Evolutionary conservation across 2,888 invertebrate genomes (phyloP).

Genomic region (Xiphydria camelus): DNA sequence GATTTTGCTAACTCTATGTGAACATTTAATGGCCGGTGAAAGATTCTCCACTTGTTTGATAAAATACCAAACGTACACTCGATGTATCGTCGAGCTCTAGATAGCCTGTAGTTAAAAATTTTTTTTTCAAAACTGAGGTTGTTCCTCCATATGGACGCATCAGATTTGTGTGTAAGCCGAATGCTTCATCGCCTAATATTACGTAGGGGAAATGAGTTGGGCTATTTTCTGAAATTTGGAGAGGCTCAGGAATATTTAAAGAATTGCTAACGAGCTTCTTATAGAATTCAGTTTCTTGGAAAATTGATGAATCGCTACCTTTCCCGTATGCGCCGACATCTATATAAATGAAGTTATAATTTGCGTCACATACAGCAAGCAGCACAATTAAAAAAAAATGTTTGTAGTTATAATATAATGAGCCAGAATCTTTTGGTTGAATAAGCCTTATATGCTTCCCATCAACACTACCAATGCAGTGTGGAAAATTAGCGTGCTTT

Average conservation of each 20-base stretch:
- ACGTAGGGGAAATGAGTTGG: constrained; percentile 3
- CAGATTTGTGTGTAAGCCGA: constrained; percentile 25
- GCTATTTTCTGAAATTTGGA: too few species aligned
- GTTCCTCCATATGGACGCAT: constrained; percentile 30
- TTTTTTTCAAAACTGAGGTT: constrained; percentile 24
- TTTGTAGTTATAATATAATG: constrained; percentile 29
- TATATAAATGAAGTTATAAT: constrained; percentile 30
- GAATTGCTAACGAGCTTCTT: too few species aligned
- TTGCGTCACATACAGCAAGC: constrained; percentile 27
- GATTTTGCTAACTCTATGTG: constrained; percentile 30
- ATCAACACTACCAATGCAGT: constrained; percentile 34
- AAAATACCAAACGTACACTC: constrained; percentile 37
- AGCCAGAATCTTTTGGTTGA: constrained; percentile 27
- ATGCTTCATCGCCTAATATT: constrained; percentile 25
- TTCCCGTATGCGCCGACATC: constrained; percentile 29
- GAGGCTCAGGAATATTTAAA: too few species aligned
- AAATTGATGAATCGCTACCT: background rate
- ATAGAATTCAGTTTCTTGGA: too few species aligned
- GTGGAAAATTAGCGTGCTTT: constrained; percentile 32
- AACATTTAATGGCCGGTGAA: constrained; percentile 40
- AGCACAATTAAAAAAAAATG: constrained; percentile 32
- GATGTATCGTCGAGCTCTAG: constrained; percentile 26
- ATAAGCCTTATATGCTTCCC: constrained; percentile 27
- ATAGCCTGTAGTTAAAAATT: constrained; percentile 34
- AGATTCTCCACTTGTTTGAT: constrained; percentile 45